Base-by-base conservation (phyloP, 1,140 invertebrate species). In the Hycleus cichorii region DNA sequence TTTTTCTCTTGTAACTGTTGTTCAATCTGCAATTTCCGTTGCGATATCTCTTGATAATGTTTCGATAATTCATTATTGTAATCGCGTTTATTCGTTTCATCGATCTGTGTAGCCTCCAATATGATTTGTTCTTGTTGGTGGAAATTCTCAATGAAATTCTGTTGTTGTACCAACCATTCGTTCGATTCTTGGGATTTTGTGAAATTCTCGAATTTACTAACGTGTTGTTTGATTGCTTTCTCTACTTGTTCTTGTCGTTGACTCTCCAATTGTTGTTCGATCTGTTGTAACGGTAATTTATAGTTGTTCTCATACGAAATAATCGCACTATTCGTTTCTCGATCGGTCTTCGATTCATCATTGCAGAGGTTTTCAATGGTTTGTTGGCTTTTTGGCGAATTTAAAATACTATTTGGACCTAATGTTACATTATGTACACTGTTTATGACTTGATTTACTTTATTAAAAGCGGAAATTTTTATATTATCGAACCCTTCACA, bases 391-490 rank as follows among this genome's bases (percentile, higher is more conserved):
- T 70, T 66, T 53, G 49, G 49, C 18, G 66, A 60, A 57, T 69
- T 71, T 53, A 32, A 32, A 5, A 32, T 68, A 63, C 39, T 62
- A 59, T 52, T 60, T 2, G 73, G 71, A 7, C 72, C 71, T 51
- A 76, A 67, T 1, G 74, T 76, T 5, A 73, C 66, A 47, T 70
- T 52, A 39, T 73, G 57, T 18, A 74, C 58, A 46, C 62, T 63
- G 1, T 55, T 49, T 8, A 68, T 72, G 39, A 77, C 65, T 48
- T 63, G 48, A 9, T 58, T 66, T 1, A 68, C 72, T 62, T 79
- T 79, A 9, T 64, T 52, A 3, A 78, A 64, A 4, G 72, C 72
- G 3, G 76, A 76, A 10, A 74, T 62, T 70, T 75, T 76, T 3
- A 77, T 54, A 10, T 69, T 69, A 38, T 67, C 63, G 58, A 76